Evolutionary conservation across 1,140 invertebrate genomes (phyloP).

Genomic region (Lineus longissimus): DNA sequence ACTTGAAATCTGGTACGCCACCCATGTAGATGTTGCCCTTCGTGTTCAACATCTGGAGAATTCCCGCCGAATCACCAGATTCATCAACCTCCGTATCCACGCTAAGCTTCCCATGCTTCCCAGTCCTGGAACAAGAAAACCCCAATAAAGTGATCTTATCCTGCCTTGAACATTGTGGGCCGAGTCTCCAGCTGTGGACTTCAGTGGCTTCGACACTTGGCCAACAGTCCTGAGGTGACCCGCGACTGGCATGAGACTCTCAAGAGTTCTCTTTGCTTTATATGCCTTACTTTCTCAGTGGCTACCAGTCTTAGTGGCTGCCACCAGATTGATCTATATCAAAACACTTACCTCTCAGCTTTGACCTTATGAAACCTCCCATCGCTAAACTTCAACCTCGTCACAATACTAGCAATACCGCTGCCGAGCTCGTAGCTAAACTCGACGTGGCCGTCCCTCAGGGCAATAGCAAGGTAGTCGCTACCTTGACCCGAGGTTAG

Average conservation of each 20-base stretch:
- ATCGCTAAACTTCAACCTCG: slow-evolving; percentile 68
- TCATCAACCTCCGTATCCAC: slow-evolving; percentile 25
- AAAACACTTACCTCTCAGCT: slow-evolving; percentile 43
- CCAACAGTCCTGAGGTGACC: no score
- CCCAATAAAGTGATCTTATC: background rate
- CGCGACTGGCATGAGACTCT: no score
- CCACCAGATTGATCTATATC: no score
- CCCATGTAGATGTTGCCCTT: slow-evolving; percentile 85
- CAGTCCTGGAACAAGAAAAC: background rate
- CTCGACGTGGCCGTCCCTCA: slow-evolving; percentile 35
- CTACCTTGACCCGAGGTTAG: slow-evolving; percentile 60
- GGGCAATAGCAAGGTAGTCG: slow-evolving; percentile 70
- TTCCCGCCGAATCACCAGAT: slow-evolving; percentile 63
- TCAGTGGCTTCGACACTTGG: no score
- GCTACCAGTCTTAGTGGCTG: no score
- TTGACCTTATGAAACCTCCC: slow-evolving; percentile 73
- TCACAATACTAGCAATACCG: slow-evolving; percentile 66
- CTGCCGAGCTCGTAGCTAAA: slow-evolving; percentile 78
- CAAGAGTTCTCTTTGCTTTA: no score
- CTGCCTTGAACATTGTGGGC: no score
- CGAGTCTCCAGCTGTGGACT: no score
- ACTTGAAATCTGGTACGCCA: slow-evolving; percentile 72
- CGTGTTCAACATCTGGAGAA: slow-evolving; percentile 69
- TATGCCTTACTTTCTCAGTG: no score
- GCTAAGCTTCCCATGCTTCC: slow-evolving; percentile 24